Evolutionary conservation across 2,888 invertebrate genomes (phyloP).

Genomic region (Lepeophtheirus nordmannii): DNA sequence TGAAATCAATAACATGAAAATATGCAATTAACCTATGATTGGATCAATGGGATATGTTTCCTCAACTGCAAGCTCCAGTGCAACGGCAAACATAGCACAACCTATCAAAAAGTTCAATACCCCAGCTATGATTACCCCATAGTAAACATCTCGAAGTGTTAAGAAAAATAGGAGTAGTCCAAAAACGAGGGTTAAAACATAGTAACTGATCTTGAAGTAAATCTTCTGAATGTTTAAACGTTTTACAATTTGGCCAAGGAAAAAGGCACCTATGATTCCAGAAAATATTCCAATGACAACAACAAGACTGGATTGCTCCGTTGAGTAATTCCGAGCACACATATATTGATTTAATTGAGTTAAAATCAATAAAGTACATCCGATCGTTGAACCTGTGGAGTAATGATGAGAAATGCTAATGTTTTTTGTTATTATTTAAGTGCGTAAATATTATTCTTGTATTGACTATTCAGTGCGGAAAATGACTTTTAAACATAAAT

Average conservation of each 20-base stretch:
- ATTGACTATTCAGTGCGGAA: too few relatives aligned
- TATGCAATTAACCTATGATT: neutral
- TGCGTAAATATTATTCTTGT: too few relatives aligned
- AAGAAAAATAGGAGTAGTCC: too few relatives aligned
- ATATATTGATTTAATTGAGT: neutral
- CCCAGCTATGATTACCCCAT: too few relatives aligned
- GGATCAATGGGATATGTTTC: conserved; percentile 12
- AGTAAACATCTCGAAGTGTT: too few relatives aligned
- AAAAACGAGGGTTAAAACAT: too few relatives aligned
- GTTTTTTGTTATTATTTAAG: too few relatives aligned
- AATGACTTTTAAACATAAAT: too few relatives aligned
- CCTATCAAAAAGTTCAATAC: neutral
- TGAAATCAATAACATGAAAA: neutral
- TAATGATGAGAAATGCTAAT: too few relatives aligned
- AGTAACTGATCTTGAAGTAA: too few relatives aligned
- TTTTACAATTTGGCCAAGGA: neutral
- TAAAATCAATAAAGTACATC: neutral
- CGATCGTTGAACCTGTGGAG: neutral
- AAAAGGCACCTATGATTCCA: neutral
- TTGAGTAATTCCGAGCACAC: conserved; percentile 16
- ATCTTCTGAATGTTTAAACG: neutral
- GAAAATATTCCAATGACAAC: neutral
- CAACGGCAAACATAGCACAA: neutral
- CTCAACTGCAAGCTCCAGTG: conserved; percentile 13
- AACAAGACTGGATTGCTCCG: neutral